Percentiles rank a stretch among this genome's conserved stretches.
These are phyloP conservation scores for Poecile atricapillus DNA, from an alignment of 2,113 vertebrate species.

Conservation along the genomic window DNA sequence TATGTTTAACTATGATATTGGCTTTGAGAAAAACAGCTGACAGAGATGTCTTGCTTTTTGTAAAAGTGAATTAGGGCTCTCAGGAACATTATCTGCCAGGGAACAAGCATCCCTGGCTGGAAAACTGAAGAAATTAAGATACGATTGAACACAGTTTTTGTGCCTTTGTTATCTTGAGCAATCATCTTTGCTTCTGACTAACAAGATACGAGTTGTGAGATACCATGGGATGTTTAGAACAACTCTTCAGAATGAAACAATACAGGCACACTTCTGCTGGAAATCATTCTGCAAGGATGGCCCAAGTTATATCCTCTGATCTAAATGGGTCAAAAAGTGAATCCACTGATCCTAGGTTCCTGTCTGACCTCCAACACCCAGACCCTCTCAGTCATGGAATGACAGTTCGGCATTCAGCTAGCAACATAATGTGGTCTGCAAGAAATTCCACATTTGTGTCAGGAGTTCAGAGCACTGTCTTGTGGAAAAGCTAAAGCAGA, in stretches of 20 bases:
- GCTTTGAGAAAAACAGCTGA: rapidly evolving
- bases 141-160: neutral
- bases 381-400: neutral
- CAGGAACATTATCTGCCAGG: neutral
- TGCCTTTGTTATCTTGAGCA: neutral
- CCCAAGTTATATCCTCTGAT: neutral
- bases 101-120: neutral
- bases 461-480: neutral
- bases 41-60: neutral
- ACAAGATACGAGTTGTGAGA: neutral
- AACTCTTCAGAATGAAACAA: neutral
- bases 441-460: neutral
- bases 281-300: neutral
- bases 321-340: neutral
- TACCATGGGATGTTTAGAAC: neutral
- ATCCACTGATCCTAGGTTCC: neutral
- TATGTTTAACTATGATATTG: neutral
- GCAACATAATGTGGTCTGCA: neutral
- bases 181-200: neutral
- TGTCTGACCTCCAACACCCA: neutral
- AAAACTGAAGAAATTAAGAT: neutral
- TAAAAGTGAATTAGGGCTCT: neutral
- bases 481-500: neutral
- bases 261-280: neutral
- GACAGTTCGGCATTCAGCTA: neutral